Percentiles rank a stretch among this genome's conserved stretches.
phyloP scores from a whole-genome alignment of 2,797 vertebrate genomes.

The Acropternis orthonyx region DNA sequence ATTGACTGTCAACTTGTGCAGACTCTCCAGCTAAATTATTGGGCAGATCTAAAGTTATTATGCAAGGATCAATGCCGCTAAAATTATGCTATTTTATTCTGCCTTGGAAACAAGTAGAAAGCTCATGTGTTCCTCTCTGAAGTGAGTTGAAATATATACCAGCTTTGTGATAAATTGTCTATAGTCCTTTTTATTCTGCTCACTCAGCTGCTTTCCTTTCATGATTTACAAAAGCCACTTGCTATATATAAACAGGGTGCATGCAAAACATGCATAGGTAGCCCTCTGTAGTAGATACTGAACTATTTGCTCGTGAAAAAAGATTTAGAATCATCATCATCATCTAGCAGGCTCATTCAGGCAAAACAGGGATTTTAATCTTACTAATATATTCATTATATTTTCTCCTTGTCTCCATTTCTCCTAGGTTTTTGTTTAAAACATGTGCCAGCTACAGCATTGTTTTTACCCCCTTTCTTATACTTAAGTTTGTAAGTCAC shows the following conservation, averaged over 20 bases:
- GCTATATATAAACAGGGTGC: neutral
- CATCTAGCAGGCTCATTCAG: neutral
- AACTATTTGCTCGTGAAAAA: neutral
- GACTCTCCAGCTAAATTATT: neutral
- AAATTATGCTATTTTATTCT: neutral
- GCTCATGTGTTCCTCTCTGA: neutral
- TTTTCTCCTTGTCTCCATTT: neutral
- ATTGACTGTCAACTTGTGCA: neutral
- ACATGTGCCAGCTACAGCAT: neutral
- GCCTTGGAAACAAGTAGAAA: conserved; percentile 6
- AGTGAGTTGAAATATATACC: neutral
- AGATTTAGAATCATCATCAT: neutral
- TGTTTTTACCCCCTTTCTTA: neutral
- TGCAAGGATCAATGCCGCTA: neutral
- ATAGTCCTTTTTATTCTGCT: neutral
- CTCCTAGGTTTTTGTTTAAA: neutral
- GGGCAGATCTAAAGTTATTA: neutral
- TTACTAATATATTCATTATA: neutral
- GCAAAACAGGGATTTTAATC: neutral
- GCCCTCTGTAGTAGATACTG: neutral
- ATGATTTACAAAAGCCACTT: neutral
- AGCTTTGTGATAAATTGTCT: neutral
- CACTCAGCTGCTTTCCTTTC: neutral
- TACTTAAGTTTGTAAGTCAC: neutral
- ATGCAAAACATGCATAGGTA: neutral